These are phyloP conservation scores for Dicrostonyx torquatus DNA, from an alignment of 2,797 vertebrate genomes.

Conservation along the genomic window DNA sequence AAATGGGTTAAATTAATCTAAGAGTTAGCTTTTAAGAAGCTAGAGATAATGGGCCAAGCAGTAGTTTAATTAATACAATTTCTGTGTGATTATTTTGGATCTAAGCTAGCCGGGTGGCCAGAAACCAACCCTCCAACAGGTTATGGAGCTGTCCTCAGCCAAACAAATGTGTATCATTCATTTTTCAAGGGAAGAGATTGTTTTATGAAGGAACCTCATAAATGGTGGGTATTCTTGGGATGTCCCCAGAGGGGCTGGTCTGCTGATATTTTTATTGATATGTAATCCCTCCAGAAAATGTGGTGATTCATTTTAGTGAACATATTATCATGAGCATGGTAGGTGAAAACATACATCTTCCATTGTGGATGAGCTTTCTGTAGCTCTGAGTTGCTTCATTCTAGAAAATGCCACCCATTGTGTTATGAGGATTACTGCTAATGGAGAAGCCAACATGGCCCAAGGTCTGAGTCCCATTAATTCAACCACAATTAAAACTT, in stretches of 20 bases:
- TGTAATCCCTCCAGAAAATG: background rate
- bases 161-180: background rate
- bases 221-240: accelerated
- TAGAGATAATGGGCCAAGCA: no score
- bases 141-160: background rate
- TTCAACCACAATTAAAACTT: background rate
- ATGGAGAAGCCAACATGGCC: background rate
- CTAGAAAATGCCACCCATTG: accelerated
- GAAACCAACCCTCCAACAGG: no score
- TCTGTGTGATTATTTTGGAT: no score
- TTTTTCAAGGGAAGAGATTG: background rate
- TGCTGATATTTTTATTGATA: background rate
- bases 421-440: accelerated
- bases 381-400: accelerated
- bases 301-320: background rate
- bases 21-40: no score
- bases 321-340: accelerated
- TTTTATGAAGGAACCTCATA: background rate
- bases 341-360: background rate
- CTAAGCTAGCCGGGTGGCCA: no score
- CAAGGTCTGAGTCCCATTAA: accelerated
- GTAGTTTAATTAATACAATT: no score
- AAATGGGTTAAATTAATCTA: no score
- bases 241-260: background rate
- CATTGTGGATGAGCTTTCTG: background rate